These are phyloP conservation scores for Spodoptera picta DNA, from an alignment of 2,888 invertebrate genomes.

Conservation along the genomic window DNA sequence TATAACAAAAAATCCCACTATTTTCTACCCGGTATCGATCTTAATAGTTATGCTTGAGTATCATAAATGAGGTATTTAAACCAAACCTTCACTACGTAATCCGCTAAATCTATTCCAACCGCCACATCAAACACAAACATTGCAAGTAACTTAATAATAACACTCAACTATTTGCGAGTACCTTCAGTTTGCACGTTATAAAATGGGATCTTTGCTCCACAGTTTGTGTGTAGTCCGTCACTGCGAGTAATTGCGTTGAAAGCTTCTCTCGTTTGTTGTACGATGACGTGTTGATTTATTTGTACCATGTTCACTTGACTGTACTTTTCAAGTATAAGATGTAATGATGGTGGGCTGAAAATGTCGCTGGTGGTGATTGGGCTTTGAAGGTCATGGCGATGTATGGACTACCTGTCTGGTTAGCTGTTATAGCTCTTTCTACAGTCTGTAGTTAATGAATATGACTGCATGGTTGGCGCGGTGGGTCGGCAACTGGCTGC, in stretches of 20 bases:
- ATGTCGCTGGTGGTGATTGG: constrained; percentile 12
- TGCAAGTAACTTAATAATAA: constrained; percentile 40
- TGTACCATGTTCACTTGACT: constrained; percentile 58
- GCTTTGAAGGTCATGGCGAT: too few species aligned
- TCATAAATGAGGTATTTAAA: too few species aligned
- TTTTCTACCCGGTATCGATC: too few species aligned
- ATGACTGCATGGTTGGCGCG: too few species aligned
- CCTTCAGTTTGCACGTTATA: constrained; percentile 48
- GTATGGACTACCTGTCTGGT: too few species aligned
- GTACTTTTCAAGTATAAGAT: constrained; percentile 33
- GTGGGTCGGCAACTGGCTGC: too few species aligned
- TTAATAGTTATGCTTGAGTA: too few species aligned
- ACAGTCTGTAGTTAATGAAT: too few species aligned
- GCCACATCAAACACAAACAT: constrained; percentile 33
- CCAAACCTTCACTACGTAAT: too few species aligned
- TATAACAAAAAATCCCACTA: too few species aligned
- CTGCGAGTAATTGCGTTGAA: constrained; percentile 58
- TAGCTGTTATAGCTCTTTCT: too few species aligned
- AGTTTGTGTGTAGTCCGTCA: constrained; percentile 49
- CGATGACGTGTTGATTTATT: constrained; percentile 60
- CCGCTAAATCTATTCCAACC: constrained; percentile 1
- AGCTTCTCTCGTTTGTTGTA: constrained; percentile 53
- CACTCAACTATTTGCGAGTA: constrained; percentile 38
- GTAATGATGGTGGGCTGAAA: constrained; percentile 19
- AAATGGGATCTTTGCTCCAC: constrained; percentile 48